phyloP scores from a whole-genome alignment of 2,888 invertebrate species.

The Troilus luridus region DNA sequence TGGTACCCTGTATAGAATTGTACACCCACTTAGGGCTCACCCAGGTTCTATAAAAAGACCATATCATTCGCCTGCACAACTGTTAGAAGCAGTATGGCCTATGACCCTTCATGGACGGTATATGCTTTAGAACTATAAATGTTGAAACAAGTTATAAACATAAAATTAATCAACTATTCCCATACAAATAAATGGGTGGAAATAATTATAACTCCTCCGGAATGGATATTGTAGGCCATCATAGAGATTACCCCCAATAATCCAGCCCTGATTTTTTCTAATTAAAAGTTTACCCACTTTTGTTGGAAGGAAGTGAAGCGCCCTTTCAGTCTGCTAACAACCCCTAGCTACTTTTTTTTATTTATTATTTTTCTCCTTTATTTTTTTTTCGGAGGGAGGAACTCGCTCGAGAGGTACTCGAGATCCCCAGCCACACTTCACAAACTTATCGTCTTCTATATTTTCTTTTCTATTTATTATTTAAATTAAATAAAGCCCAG shows the following conservation, averaged over 20 bases:
- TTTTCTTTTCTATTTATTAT: neutral
- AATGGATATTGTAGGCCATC: neutral
- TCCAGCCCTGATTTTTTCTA: neutral
- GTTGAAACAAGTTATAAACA: too few relatives aligned
- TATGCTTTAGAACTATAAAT: too few relatives aligned
- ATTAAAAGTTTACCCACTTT: conserved; percentile 44
- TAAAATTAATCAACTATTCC: too few relatives aligned
- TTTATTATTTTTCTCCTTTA: neutral
- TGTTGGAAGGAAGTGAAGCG: conserved; percentile 4
- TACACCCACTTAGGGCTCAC: too few relatives aligned
- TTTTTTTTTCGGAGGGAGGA: too few relatives aligned
- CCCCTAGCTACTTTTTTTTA: conserved; percentile 17
- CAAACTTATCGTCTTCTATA: conserved; percentile 11
- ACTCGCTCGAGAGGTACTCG: neutral
- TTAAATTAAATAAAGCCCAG: neutral
- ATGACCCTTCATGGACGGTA: too few relatives aligned
- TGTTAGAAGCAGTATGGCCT: too few relatives aligned
- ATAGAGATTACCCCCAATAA: conserved; percentile 5
- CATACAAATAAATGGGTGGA: neutral
- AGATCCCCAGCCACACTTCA: neutral
- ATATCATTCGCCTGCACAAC: too few relatives aligned
- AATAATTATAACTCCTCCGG: neutral
- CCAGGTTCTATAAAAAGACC: too few relatives aligned
- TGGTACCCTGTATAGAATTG: too few relatives aligned
- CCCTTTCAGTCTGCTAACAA: conserved; percentile 31